These are phyloP conservation scores for Pseudomyrmex pallidus DNA, from an alignment of 1,140 invertebrate species.

Conservation along the genomic window DNA sequence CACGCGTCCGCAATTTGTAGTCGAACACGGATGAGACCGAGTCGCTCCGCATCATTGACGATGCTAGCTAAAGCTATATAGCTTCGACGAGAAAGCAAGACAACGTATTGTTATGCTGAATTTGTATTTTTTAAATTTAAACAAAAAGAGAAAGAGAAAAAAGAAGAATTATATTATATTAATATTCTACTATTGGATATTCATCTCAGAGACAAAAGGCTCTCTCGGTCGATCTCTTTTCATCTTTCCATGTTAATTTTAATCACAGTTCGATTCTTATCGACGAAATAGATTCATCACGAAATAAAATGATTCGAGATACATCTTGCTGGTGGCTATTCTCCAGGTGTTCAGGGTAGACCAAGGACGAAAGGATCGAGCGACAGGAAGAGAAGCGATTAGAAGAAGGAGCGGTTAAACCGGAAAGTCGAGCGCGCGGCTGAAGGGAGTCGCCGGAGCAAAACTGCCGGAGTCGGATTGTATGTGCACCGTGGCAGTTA, in stretches of 20 bases:
- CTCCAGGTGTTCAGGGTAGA: conserved; percentile 56
- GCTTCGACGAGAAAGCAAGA: not conserved
- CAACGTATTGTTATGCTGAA: not conserved
- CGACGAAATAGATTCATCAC: not conserved
- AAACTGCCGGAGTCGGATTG: conserved; percentile 62
- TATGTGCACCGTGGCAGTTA: conserved; percentile 53
- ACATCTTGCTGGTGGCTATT: conserved; percentile 14
- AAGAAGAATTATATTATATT: not conserved
- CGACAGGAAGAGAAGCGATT: conserved; percentile 73
- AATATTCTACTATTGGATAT: too few species aligned
- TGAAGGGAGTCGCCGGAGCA: conserved; percentile 57
- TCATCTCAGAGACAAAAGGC: too few species aligned
- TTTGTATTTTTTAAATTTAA: not conserved
- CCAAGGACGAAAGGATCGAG: conserved; percentile 69
- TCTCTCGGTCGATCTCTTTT: too few species aligned
- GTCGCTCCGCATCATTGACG: not conserved
- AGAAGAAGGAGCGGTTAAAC: conserved; percentile 77
- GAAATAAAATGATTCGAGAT: conserved; percentile 5
- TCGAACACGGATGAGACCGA: conserved; percentile 14
- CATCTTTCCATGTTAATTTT: too few species aligned
- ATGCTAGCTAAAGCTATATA: not conserved
- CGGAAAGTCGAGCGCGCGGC: conserved; percentile 76
- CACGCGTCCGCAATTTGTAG: conserved; percentile 32
- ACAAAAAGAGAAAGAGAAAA: not conserved
- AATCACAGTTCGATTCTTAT: too few species aligned